Base-by-base conservation (phyloP, 2,888 invertebrate species). In the Melanostoma scalare region DNA sequence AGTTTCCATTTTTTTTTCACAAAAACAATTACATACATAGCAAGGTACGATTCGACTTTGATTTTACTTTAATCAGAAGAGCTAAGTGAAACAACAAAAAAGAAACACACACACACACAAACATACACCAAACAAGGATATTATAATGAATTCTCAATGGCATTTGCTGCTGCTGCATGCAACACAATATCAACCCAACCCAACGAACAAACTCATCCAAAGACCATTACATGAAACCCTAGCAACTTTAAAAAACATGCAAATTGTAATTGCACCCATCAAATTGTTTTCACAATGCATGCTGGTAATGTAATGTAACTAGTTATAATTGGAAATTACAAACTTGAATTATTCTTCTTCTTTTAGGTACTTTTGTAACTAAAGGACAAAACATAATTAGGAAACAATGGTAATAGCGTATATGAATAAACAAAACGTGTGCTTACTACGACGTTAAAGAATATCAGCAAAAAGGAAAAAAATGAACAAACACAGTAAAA, bases 61-160 rank as follows among this genome's bases (percentile, higher is more conserved):
- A 82, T 82, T 82, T 61, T 40, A 55, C 44, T 61, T 44, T 33
- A 71, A 52, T 40, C 33, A 50, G 20, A 20, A 76, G 61, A 67
- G 72, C 35, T 61, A 42, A 76, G 30, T 10, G 8, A 46, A 75
- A 71, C 31, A 60, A 30, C 30, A 40, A 30, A 40, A 40, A 8
- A 9, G 20, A 8, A 8, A 33, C 0, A 33, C 6, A 20, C 46
- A 20, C 33, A 1, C 20, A 46, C 9, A 61, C 4, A 8, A 1
- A 60, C 4, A 3, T n/a, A 31, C 10, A 6, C 38, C 20, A 48
- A 48, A 63, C 67, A 82, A 82, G 82, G 82, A 82, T 78, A 81
- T 72, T 52, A 67, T 76, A 73, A 78, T 82, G 77, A 73, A 82
- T 82, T 82, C 82, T 77, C 81, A 76, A 81, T 81, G 81, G 81